These are phyloP conservation scores for Botia almorhae DNA, from an alignment of 2,797 vertebrate genomes.

Conservation along the genomic window DNA sequence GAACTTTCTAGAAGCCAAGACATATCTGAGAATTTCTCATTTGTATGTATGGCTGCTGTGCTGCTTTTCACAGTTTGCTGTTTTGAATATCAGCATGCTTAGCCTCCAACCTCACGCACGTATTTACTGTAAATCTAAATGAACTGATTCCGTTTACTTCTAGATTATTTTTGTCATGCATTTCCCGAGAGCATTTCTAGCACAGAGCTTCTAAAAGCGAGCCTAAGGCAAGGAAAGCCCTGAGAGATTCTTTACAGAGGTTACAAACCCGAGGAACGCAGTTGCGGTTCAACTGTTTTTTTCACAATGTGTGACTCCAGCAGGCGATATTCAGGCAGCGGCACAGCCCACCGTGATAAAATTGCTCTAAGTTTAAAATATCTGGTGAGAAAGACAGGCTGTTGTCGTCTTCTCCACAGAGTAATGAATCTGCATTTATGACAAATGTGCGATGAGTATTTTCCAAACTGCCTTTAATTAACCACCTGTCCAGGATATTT, in stretches of 20 bases:
- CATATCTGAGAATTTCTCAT: slow-evolving; percentile 1
- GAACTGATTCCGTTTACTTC: slow-evolving; percentile 5
- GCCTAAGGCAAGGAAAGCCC: slow-evolving; percentile 17
- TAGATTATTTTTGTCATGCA: slow-evolving; percentile 25
- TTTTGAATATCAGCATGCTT: slow-evolving; percentile 15
- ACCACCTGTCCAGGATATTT: slow-evolving; percentile 29
- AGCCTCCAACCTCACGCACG: not conserved
- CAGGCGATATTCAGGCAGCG: not conserved
- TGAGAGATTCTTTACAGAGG: not conserved
- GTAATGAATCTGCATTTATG: slow-evolving; percentile 14
- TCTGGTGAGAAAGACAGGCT: not conserved
- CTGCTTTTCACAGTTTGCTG: not conserved
- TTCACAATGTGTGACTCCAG: not conserved
- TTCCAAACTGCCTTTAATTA: slow-evolving; percentile 27
- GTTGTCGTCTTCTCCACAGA: not conserved
- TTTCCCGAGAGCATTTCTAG: slow-evolving; percentile 16
- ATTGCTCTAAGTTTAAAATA: slow-evolving; percentile 1
- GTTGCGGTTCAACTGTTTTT: not conserved
- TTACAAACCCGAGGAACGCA: not conserved
- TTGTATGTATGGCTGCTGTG: not conserved
- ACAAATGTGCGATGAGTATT: slow-evolving; percentile 22
- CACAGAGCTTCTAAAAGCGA: slow-evolving; percentile 13
- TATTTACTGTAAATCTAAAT: slow-evolving; percentile 25
- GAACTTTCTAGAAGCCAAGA: not conserved
- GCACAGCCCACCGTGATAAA: not conserved